Base-by-base conservation (phyloP, 2,113 vertebrate genomes). In the Etheostoma cragini region DNA sequence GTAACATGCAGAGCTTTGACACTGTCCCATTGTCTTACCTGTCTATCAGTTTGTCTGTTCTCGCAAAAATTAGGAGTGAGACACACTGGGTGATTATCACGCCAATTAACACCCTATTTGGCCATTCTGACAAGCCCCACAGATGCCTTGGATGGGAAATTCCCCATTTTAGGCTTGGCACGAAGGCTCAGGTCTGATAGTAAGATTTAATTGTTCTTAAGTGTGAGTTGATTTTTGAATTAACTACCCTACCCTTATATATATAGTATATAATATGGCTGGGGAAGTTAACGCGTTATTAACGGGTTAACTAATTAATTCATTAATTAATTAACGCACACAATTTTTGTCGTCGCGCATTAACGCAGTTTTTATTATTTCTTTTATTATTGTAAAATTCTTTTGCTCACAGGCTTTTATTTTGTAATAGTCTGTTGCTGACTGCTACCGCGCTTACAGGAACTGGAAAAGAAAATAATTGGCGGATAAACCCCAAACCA, bases 121-220 rank as follows among this genome's bases (percentile, higher is more conserved):
- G 78, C 19, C 76, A 52, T 62, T 50, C 35, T 74, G n/a, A 56
- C 2, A 57, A 74, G 61, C n/a, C 17, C 52, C 47, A 49, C 64
- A 52, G 53, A 66, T 77, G 85, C 58, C 74, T 75, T 46, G 15
- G 16, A 61, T 80, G 76, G 87, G 87, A 85, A 90, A 87, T 69
- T 38, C 84, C 77, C 75, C 49, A 49, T 72, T 26, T 67, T 21
- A 80, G 47, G 57, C 60, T 63, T 68, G 57, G 75, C 57, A 14
- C 33, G 6, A 10, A 56, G 49, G 33, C 6, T 85, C 60, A 73
- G 53, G 66, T 83, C 47, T 66, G 57, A 72, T 42, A 60, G 69
- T 56, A 65, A 74, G 70, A 83, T 77, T 76, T 76, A n/a, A 50
- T 73, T 62, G 24, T 57, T 78, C 62, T 72, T 49, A 56, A 42